Conservation (phyloP, 2,888 invertebrate species). For the Chymomyza caudatula region DNA sequence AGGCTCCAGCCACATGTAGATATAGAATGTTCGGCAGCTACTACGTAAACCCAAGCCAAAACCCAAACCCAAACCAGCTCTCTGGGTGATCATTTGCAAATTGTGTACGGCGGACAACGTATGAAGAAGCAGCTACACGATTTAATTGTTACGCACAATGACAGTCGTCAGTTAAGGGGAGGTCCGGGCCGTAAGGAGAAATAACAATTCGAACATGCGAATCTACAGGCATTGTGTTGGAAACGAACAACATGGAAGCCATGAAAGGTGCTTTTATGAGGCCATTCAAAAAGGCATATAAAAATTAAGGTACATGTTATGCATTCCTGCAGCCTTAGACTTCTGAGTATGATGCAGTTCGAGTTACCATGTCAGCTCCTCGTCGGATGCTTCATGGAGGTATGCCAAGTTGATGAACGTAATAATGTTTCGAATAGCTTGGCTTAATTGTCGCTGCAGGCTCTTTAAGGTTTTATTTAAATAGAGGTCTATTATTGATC, state of each 20-base stretch:
- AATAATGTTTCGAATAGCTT: neutral
- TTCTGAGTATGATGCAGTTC: too few species aligned
- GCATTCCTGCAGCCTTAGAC: neutral
- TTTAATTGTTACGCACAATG: conserved; percentile 76
- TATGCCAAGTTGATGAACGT: neutral
- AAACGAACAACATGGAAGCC: neutral
- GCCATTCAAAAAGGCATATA: neutral
- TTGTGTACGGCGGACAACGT: conserved; percentile 26
- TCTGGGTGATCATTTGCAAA: conserved; percentile 59
- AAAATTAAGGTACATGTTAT: neutral
- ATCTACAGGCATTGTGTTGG: neutral
- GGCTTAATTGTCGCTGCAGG: neutral
- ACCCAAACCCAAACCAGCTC: conserved; percentile 1
- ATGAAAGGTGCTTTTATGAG: neutral
- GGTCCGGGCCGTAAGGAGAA: neutral
- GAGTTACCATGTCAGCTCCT: neutral
- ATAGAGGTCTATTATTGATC: neutral
- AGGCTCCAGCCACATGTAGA: neutral
- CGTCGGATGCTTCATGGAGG: neutral
- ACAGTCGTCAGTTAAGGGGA: conserved; percentile 31
- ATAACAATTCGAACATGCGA: neutral
- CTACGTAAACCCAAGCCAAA: neutral
- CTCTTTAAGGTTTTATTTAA: neutral
- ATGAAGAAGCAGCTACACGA: conserved; percentile 66
- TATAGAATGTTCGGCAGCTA: neutral